Conservation (phyloP, 2,113 vertebrate genomes). For the Pampusana beccarii region DNA sequence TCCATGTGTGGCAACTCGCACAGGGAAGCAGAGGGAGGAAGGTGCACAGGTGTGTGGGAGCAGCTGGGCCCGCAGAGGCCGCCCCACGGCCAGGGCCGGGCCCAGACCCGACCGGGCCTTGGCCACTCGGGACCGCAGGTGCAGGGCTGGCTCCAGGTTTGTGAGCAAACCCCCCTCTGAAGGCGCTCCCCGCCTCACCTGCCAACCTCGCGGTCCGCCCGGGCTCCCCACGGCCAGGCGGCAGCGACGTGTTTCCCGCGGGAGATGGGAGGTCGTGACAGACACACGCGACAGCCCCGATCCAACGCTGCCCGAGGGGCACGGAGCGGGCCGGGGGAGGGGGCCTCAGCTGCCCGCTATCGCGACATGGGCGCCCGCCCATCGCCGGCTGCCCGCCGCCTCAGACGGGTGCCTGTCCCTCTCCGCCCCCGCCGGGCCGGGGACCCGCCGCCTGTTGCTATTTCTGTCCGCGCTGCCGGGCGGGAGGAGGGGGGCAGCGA, state of each 20-base stretch:
- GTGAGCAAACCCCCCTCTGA: rapidly evolving
- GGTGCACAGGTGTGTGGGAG: not conserved
- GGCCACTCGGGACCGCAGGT: rapidly evolving
- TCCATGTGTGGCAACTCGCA: not conserved
- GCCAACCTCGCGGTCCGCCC: rapidly evolving
- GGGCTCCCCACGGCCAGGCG: not conserved
- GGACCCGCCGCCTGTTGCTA: not conserved
- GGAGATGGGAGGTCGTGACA: not conserved
- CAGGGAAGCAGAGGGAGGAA: not conserved
- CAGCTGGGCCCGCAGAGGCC: not conserved
- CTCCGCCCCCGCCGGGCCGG: not conserved
- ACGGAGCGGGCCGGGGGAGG: no score
- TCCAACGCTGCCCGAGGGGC: not conserved
- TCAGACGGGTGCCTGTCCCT: not conserved
- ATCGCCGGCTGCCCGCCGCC: not conserved
- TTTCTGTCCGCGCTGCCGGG: not conserved
- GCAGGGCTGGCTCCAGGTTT: rapidly evolving
- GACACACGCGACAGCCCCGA: not conserved
- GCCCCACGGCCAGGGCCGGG: not conserved
- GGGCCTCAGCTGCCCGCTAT: not conserved
- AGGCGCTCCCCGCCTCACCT: not conserved
- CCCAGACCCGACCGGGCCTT: no score
- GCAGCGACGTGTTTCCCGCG: rapidly evolving
- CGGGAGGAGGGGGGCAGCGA: not conserved
- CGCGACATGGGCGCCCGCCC: not conserved